These are phyloP conservation scores for Mythimna lalbum DNA, from an alignment of 2,888 invertebrate genomes.

Conservation along the genomic window DNA sequence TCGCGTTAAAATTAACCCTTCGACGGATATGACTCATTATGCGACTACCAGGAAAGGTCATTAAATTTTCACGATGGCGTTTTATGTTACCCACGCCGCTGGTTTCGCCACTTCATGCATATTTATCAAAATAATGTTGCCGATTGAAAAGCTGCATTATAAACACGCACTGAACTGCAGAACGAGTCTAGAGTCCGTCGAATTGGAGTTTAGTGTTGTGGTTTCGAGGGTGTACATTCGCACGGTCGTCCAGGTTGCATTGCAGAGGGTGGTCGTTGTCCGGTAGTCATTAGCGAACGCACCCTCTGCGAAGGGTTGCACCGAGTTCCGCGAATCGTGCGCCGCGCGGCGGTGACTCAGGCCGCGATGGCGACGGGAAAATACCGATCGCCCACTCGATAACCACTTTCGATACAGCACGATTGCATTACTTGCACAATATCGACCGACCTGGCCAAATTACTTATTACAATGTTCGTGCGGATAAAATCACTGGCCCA, in stretches of 20 bases:
- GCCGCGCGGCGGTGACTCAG: slow-evolving; percentile 80
- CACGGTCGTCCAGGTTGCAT: slow-evolving; percentile 77
- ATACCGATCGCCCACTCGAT: slow-evolving; percentile 82
- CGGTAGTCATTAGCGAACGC: slow-evolving; percentile 87
- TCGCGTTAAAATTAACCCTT: slow-evolving; percentile 88
- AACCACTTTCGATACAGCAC: slow-evolving; percentile 78
- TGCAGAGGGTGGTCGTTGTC: slow-evolving; percentile 82
- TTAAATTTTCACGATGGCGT: slow-evolving; percentile 90
- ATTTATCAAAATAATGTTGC: slow-evolving; percentile 90
- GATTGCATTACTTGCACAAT: slow-evolving; percentile 75
- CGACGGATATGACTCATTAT: slow-evolving; percentile 89
- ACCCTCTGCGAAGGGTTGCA: slow-evolving; percentile 84
- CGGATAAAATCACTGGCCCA: slow-evolving; percentile 66
- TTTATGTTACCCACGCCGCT: slow-evolving; percentile 86
- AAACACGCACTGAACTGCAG: slow-evolving; percentile 87
- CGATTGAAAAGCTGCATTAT: slow-evolving; percentile 90
- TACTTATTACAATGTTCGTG: slow-evolving; percentile 71
- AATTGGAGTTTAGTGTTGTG: slow-evolving; percentile 84
- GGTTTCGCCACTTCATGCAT: slow-evolving; percentile 89
- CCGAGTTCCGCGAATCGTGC: slow-evolving; percentile 84
- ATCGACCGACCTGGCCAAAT: slow-evolving; percentile 71
- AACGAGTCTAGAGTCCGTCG: slow-evolving; percentile 74
- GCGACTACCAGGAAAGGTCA: slow-evolving; percentile 88
- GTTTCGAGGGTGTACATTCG: slow-evolving; percentile 86
- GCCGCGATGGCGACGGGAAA: slow-evolving; percentile 78